Base-by-base conservation (phyloP, 1,140 invertebrate species). In the Periplaneta americana region DNA sequence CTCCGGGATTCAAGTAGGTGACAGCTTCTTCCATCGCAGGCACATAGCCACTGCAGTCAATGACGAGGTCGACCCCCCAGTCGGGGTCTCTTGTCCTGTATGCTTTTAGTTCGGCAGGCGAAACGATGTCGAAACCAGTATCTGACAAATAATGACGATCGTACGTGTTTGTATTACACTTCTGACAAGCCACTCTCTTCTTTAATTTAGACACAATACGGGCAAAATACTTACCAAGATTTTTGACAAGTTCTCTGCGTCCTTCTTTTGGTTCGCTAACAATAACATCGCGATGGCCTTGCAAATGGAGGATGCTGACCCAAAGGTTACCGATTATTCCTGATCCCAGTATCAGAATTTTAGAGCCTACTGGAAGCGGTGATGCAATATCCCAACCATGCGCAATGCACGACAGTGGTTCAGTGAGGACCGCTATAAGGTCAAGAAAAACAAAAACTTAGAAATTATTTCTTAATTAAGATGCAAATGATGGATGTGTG, bases 261-360 rank as follows among this genome's bases (percentile, higher is more conserved):
- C 86, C 85, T 15, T 88, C 85, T 83, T 92, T 92, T 80, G 91
- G 91, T 84, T 94, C 93, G 11, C 91, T 92, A 11, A 94, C 87
- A 0, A 91, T 93, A 0, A 94, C 92, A 2, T 91, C 91, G 39
- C 91, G 89, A 83, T 93, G 91, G 0, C 94, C 93, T 75, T 92
- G 91, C 1, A 92, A 87, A 85, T 95, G 93, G 3, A 94, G 86
- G 0, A 92, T 84, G 15, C 88, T 90, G 0, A 90, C 84, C 93
- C 93, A 95, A 3, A 95, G 86, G 82, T 93, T 91, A 84, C 93
- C 93, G 84, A 95, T 94, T 74, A 94, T 94, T 10, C 93, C 93
- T 34, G 93, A 92, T 3, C 93, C 93, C 4, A 91, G 89, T 0
- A 95, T 86, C 1, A 94, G 87, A n/a, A 94, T 91, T 76, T 89